Evolutionary conservation across 2,113 vertebrate genomes (phyloP).

Genomic region (Vimba vimba): DNA sequence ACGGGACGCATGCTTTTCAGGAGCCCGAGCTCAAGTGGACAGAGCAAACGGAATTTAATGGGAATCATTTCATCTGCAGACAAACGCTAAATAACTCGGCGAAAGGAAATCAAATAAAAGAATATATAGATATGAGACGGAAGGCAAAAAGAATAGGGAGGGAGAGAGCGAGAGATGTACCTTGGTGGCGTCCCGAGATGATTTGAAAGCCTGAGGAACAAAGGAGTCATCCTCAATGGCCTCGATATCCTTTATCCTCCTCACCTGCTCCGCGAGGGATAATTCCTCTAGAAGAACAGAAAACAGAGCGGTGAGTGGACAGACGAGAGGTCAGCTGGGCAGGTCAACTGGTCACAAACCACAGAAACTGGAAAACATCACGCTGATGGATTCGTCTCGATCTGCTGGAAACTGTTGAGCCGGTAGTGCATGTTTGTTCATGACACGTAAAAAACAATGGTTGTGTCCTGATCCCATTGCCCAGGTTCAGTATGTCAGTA

Average conservation of each 20-base stretch:
- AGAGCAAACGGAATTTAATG: constrained; percentile 71
- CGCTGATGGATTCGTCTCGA: constrained; percentile 15
- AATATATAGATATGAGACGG: constrained; percentile 20
- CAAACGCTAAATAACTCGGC: constrained; percentile 64
- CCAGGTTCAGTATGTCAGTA: not conserved
- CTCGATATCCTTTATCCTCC: constrained; percentile 94
- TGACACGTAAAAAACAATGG: not conserved
- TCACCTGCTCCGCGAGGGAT: constrained; percentile 92
- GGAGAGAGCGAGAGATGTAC: constrained; percentile 70
- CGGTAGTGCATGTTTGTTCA: not conserved
- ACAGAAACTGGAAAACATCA: not conserved
- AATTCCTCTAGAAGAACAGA: constrained; percentile 81
- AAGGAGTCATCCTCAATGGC: constrained; percentile 97
- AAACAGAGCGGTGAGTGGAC: constrained; percentile 48
- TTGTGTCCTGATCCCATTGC: not conserved
- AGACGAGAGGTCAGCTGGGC: constrained; percentile 41
- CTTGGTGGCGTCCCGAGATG: constrained; percentile 90
- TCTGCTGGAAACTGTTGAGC: not conserved
- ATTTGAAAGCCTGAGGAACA: constrained; percentile 94
- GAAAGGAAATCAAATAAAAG: constrained; percentile 71
- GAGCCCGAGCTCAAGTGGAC: constrained; percentile 64
- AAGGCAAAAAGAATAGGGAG: constrained; percentile 42
- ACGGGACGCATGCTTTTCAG: not conserved
- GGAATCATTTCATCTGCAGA: constrained; percentile 78
- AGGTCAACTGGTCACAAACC: constrained; percentile 10